These are phyloP conservation scores for Xestia sexstrigata DNA, from an alignment of 2,888 invertebrate genomes.

Conservation along the genomic window DNA sequence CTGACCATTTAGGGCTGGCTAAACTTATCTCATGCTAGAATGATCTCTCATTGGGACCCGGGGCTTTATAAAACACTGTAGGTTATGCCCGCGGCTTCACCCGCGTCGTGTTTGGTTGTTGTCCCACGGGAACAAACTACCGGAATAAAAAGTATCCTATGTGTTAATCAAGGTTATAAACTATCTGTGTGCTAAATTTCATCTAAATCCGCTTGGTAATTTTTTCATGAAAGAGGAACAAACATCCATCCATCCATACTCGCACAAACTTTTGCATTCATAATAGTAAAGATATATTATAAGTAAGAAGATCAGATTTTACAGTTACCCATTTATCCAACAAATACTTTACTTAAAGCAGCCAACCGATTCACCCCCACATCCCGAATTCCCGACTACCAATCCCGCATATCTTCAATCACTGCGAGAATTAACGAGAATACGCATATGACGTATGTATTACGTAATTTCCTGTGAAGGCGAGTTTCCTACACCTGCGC, in stretches of 20 bases:
- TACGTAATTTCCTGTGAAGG: conserved; percentile 65
- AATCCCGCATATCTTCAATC: conserved; percentile 63
- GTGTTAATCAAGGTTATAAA: not conserved
- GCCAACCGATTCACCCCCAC: not conserved
- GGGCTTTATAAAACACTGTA: not conserved
- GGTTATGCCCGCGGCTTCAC: rapidly evolving
- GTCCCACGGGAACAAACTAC: not conserved
- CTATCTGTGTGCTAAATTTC: not conserved
- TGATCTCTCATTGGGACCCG: not conserved
- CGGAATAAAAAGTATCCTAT: not conserved
- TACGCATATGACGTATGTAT: conserved; percentile 57
- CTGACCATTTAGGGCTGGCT: not conserved
- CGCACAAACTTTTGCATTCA: not conserved
- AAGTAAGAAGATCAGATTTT: not conserved
- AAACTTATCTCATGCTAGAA: not conserved
- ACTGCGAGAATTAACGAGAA: conserved; percentile 58
- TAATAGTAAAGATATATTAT: not conserved
- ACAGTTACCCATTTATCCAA: not conserved
- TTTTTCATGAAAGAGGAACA: not conserved
- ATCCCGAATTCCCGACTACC: conserved; percentile 18
- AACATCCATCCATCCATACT: not conserved
- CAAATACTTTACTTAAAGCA: not conserved
- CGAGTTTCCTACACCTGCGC: conserved; percentile 70
- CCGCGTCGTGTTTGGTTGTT: not conserved
- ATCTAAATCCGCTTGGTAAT: not conserved